Base-by-base conservation (phyloP, 1,140 invertebrate genomes). In the Bombus vancouverensis region DNA sequence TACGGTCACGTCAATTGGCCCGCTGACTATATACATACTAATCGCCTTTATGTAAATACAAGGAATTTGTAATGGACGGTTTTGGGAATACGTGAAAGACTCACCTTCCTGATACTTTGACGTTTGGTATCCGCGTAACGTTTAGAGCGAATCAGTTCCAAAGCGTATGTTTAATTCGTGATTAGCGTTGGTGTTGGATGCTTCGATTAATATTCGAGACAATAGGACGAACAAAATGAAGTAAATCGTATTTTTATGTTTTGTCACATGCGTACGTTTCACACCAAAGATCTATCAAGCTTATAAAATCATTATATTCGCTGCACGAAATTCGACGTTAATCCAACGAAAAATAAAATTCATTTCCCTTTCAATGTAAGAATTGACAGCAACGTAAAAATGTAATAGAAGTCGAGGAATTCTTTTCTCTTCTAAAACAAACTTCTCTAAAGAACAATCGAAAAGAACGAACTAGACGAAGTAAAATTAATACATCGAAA, bases 31-130 rank as follows among this genome's bases (percentile, higher is more conserved):
- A 80, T 82, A 89, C 87, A 91, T 92, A 85, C 88, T 93, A 91
- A 92, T 91, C 87, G 83, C 85, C 88, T 90, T 91, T 92, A 93
- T 92, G 92, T 92, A 93, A 93, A 93, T 92, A 92, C 87, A 78
- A 87, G 13, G 87, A 91, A 91, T 91, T 57, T 87, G 80, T 91
- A 91, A 93, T 92, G 44, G 34, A 25, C 12, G 2, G 59, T 89
- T 91, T 88, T 81, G 75, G 78, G 81, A 85, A 80, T 66, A 70
- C 28, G 47, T 10, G 66, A 44, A n/a, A 34, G n/a, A 10, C 32
- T 13, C 12, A 25, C 5, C 9, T 3, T 10, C 34, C 18, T 10
- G 34, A 10, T 70, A 9, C 18, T 9, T 13, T 18, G 32, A 37
- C 18, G 34, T 68, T 37, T 22, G 34, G 22, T 18, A 34, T 37